Evolutionary conservation across 2,797 vertebrate species (phyloP).

Genomic region (Thunnus albacares): DNA sequence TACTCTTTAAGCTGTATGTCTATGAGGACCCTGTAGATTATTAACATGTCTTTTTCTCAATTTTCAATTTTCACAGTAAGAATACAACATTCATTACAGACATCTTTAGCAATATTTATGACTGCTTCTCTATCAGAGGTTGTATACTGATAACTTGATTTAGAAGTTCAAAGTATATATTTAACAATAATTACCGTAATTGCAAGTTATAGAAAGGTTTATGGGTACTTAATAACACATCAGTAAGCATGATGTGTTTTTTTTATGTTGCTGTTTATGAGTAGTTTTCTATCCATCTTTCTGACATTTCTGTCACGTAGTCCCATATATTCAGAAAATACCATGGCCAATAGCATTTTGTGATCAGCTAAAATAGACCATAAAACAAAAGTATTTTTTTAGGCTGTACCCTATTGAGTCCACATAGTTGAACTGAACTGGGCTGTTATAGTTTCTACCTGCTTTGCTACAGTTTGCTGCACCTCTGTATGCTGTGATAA

Average conservation of each 20-base stretch:
- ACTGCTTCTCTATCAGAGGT: background rate
- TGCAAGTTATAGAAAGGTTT: background rate
- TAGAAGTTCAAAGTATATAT: background rate
- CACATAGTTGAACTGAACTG: background rate
- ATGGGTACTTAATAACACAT: background rate
- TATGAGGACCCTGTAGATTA: background rate
- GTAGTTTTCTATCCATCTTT: background rate
- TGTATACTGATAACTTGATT: background rate
- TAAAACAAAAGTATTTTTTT: background rate
- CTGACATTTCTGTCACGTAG: background rate
- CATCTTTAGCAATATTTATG: background rate
- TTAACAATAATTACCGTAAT: too few species aligned
- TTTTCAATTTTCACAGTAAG: background rate
- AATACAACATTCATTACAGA: background rate
- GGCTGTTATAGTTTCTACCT: background rate
- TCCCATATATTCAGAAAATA: background rate
- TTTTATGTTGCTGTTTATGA: background rate
- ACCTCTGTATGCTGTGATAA: background rate
- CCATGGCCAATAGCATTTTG: background rate
- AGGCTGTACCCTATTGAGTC: too few species aligned
- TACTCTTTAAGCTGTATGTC: background rate
- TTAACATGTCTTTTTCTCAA: background rate
- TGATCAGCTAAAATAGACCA: background rate
- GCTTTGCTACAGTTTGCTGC: background rate
- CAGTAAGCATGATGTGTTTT: background rate